Base-by-base conservation (phyloP, 23 tunicate genomes). In the Ciona savignyi region DNA sequence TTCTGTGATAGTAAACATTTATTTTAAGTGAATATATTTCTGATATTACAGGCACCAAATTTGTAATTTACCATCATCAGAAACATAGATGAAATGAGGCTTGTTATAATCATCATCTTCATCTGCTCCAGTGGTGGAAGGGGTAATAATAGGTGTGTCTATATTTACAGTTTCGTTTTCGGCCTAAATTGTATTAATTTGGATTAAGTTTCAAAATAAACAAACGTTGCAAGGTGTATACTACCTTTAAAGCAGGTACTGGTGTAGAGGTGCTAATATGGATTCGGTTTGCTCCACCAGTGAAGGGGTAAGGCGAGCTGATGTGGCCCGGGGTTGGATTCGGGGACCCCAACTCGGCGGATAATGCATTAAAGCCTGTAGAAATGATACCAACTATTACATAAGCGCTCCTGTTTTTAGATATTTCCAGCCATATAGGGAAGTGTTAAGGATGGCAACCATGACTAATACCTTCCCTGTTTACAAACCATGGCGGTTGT, bases 281-380 rank as follows among this genome's bases (percentile, higher is more conserved):
- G 9, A 15, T 9, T 42, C 56, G 9, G 56, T 42, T 42, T 42
- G 9, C 56, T 42, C 56, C 15, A 42, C 15, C 15, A 15, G 56
- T 42, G 56, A 42, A 42, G 56, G 56, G 56, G 56, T 42, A 42
- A 42, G 56, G 97, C 15, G 97, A 83, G 35, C 97, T 91, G 35
- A 91, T 79, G 48, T 91, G 97, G 0, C 35, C 60, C 3, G 25
- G 48, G n/a, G 80, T 23, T 23, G 72, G 30, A 1, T 82, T 62
- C 0, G 97, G 91, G 2, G 97, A 83, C 2, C 97, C 97, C 49
- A 91, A 77, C 48, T 91, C 97, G 29, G 35, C 63, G 15, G 87
- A 78, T 21, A 91, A 56, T 4, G 78, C 97, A 62, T 35, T 63
- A 66, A 91, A 91, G 6, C 69, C 97, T 91, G 80, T 23, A 75